phyloP scores from a whole-genome alignment of 2,113 vertebrate genomes.

The zebrafish (Danio rerio) region GRCz12tu NC_133197.1:38347001-38347500 shows the following conservation, averaged over 20 bases:
- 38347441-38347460: too few species aligned
- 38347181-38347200: conserved; percentile 11
- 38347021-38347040: conserved; percentile 68
- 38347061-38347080: conserved; percentile 67
- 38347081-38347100: conserved; percentile 61
- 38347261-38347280: too few species aligned
- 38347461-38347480: too few species aligned
- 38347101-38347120: conserved; percentile 65
- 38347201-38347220: background rate
- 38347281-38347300: too few species aligned
- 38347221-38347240: background rate
- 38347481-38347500: too few species aligned
- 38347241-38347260: background rate
- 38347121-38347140: conserved; percentile 49
- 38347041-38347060: conserved; percentile 71
- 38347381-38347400: too few species aligned
- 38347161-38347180: conserved; percentile 25
- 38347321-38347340: too few species aligned
- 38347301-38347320: too few species aligned
- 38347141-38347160: conserved; percentile 41
- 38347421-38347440: too few species aligned
- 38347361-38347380: too few species aligned
- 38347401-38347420: too few species aligned
- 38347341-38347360: too few species aligned
- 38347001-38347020: conserved; percentile 71